Evolutionary conservation across 2,888 invertebrate genomes (phyloP).

Genomic region (Tachystola acroxantha): DNA sequence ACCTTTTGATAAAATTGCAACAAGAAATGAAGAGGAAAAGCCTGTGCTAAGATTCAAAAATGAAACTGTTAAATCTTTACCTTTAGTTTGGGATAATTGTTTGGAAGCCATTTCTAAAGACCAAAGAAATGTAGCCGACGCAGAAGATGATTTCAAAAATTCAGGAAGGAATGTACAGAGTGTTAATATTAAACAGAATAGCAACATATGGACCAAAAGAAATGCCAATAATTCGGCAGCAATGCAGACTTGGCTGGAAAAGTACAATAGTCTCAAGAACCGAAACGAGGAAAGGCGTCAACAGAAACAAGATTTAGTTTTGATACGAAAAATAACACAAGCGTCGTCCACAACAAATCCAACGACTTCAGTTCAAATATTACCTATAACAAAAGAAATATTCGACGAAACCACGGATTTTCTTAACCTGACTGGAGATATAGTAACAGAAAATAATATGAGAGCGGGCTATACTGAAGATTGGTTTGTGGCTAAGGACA

Average conservation of each 20-base stretch:
- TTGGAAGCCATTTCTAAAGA: slow-evolving; percentile 43
- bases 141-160: slow-evolving; percentile 36
- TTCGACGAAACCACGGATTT: slow-evolving; percentile 31
- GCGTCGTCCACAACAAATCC: slow-evolving; percentile 15
- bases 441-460: slow-evolving; percentile 47
- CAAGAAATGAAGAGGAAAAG: slow-evolving; percentile 18
- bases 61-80: slow-evolving; percentile 28
- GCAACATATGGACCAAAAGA: slow-evolving; percentile 48
- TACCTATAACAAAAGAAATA: slow-evolving; percentile 58
- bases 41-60: slow-evolving; percentile 13
- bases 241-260: slow-evolving; percentile 50
- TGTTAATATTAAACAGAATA: slow-evolving; percentile 26
- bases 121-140: slow-evolving; percentile 25
- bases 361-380: slow-evolving; percentile 33
- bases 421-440: slow-evolving; percentile 38
- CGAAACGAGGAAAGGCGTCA: slow-evolving; percentile 43
- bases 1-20: slow-evolving; percentile 24
- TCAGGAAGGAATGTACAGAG: slow-evolving; percentile 30
- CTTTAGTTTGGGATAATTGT: slow-evolving; percentile 60
- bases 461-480: slow-evolving; percentile 52
- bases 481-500: slow-evolving; percentile 59
- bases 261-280: slow-evolving; percentile 46
- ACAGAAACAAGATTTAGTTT: slow-evolving; percentile 36
- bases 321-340: slow-evolving; percentile 32
- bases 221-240: slow-evolving; percentile 35